These are phyloP conservation scores for Dynastes hyllus DNA, from an alignment of 2,888 invertebrate species.

Conservation along the genomic window DNA sequence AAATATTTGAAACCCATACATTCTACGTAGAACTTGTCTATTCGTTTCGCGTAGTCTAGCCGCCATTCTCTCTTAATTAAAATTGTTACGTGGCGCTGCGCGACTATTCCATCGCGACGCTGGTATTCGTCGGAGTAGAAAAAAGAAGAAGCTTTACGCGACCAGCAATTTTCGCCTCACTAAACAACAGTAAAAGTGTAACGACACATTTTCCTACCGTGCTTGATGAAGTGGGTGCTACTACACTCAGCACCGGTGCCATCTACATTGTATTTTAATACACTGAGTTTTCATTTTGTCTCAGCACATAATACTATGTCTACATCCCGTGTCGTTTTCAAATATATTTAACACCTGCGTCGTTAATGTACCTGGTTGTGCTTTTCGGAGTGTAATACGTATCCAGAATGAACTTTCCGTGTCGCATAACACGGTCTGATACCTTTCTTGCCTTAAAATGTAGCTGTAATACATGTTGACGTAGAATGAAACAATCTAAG, in stretches of 20 bases:
- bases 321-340: constrained; percentile 20
- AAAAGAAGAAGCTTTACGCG: constrained; percentile 8
- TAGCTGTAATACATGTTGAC: too few species aligned
- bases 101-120: constrained; percentile 8
- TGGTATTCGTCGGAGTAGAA: constrained; percentile 10
- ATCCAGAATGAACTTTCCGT: not conserved
- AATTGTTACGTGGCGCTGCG: constrained; percentile 20
- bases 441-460: not conserved
- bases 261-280: constrained; percentile 37
- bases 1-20: constrained; percentile 23
- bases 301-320: not conserved
- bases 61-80: constrained; percentile 28
- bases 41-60: constrained; percentile 6
- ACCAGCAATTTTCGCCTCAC: constrained; percentile 14
- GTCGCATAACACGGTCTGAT: not conserved
- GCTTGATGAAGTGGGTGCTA: constrained; percentile 20
- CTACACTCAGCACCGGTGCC: not conserved
- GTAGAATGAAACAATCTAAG: too few species aligned
- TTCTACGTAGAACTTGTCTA: not conserved
- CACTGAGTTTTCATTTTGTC: constrained; percentile 3
- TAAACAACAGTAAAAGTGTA: constrained; percentile 33
- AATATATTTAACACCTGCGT: constrained; percentile 24
- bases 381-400: constrained; percentile 16
- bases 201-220: constrained; percentile 24
- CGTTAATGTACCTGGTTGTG: constrained; percentile 12